Conservation (phyloP, 2,113 vertebrate genomes). For the Clupea harengus region DNA sequence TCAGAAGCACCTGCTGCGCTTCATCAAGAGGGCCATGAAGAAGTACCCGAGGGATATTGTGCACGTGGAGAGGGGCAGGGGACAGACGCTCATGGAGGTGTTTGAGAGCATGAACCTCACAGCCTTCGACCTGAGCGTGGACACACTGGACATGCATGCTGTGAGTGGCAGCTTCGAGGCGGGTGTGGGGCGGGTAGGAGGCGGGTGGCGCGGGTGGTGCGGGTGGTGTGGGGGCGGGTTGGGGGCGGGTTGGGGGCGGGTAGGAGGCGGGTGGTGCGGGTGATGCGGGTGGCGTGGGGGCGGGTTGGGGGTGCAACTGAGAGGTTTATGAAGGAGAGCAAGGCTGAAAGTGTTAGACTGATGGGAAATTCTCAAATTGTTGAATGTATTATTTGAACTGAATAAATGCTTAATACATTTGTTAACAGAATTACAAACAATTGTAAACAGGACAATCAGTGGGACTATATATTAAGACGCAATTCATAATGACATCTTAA, state of each 20-base stretch:
- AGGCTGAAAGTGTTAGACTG: slow-evolving; percentile 18
- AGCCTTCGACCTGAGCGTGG: slow-evolving; percentile 93
- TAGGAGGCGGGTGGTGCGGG: too few species aligned
- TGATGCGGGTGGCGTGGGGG: too few species aligned
- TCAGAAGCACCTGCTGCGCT: slow-evolving; percentile 94
- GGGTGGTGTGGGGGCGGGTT: too few species aligned
- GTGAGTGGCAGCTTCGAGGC: slow-evolving; percentile 65
- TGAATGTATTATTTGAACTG: neutral
- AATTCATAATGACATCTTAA: neutral
- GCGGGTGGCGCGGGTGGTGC: too few species aligned
- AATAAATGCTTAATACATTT: neutral
- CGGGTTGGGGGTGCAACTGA: neutral
- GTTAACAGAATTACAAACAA: neutral
- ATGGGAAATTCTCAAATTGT: neutral
- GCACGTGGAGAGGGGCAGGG: slow-evolving; percentile 82
- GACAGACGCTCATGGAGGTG: slow-evolving; percentile 88
- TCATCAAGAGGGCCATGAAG: slow-evolving; percentile 94
- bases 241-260: too few species aligned
- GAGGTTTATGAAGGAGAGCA: slow-evolving; percentile 10
- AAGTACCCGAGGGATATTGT: slow-evolving; percentile 87
- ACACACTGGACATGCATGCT: slow-evolving; percentile 93
- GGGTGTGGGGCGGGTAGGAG: too few species aligned
- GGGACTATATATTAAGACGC: neutral
- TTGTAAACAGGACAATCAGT: neutral
- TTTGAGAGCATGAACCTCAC: slow-evolving; percentile 91